phyloP scores from a whole-genome alignment of 2,113 vertebrate species.

The Sialia sialis region DNA sequence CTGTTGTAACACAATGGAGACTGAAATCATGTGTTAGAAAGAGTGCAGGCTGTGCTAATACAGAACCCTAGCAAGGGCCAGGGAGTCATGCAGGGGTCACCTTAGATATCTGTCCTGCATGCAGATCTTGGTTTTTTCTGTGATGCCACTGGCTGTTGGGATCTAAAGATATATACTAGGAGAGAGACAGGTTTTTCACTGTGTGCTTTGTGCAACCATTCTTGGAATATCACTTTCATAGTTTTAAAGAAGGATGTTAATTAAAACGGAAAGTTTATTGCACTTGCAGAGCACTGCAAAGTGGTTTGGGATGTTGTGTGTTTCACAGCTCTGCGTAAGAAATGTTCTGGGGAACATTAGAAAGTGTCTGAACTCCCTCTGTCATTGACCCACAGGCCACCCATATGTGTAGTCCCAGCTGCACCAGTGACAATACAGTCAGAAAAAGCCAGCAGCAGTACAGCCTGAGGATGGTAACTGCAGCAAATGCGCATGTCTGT shows the following conservation, averaged over 20 bases:
- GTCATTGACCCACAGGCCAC: neutral
- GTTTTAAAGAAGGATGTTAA: neutral
- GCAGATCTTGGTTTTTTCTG: neutral
- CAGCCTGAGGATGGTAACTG: neutral
- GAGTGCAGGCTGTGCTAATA: neutral
- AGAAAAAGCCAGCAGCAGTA: neutral
- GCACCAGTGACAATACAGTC: neutral
- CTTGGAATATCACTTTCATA: neutral
- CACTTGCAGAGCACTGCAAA: neutral
- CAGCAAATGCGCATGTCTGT: too few relatives aligned
- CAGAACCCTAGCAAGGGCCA: neutral
- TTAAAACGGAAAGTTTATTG: neutral
- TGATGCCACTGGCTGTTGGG: neutral
- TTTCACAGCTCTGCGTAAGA: neutral
- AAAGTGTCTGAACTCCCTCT: neutral
- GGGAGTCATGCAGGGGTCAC: fast-evolving
- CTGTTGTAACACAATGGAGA: neutral
- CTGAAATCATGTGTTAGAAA: neutral
- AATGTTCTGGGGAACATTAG: neutral
- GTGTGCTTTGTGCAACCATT: neutral
- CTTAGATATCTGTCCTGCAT: neutral
- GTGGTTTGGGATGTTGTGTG: neutral
- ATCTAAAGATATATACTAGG: neutral
- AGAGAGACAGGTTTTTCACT: neutral
- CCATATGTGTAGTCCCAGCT: neutral